These are phyloP conservation scores for Chrysomela aeneicollis DNA, from an alignment of 2,888 invertebrate species.

Conservation along the genomic window DNA sequence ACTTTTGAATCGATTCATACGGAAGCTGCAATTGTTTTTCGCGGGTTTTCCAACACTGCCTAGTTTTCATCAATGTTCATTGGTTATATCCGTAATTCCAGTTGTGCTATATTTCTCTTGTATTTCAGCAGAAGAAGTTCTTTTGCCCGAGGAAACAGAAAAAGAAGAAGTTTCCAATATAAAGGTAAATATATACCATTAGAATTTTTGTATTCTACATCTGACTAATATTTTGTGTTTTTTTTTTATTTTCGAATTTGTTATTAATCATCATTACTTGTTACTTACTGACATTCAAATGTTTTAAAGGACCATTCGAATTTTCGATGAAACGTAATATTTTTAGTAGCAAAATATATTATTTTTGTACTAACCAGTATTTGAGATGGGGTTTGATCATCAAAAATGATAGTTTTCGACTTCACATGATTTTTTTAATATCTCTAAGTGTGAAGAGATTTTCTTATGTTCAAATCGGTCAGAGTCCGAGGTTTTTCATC, in stretches of 20 bases:
- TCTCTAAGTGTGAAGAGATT: no score
- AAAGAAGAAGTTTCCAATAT: slow-evolving; percentile 47
- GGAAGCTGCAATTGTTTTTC: no score
- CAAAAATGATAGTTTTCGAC: background rate
- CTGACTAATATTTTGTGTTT: slow-evolving; percentile 38
- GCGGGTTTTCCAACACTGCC: no score
- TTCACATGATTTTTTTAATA: background rate
- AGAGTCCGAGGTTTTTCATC: no score
- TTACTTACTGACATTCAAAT: slow-evolving; percentile 36
- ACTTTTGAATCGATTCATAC: no score
- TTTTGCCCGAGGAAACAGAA: slow-evolving; percentile 40
- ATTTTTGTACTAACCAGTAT: slow-evolving; percentile 2
- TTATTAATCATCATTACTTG: slow-evolving; percentile 34
- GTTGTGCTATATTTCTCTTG: slow-evolving; percentile 27
- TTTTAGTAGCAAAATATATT: background rate
- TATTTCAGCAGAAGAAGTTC: slow-evolving; percentile 45
- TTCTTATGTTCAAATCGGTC: no score
- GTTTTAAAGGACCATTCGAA: slow-evolving; percentile 12
- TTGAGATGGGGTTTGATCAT: slow-evolving; percentile 7
- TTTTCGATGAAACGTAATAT: slow-evolving; percentile 20
- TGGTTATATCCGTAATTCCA: no score
- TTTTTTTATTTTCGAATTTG: slow-evolving; percentile 17
- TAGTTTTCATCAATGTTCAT: no score
- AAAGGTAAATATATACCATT: slow-evolving; percentile 46
- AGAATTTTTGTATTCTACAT: slow-evolving; percentile 12